Percentiles rank a stretch among this genome's conserved stretches.
phyloP scores from a whole-genome alignment of 1,140 invertebrate genomes.

The Nebria ingens region DNA sequence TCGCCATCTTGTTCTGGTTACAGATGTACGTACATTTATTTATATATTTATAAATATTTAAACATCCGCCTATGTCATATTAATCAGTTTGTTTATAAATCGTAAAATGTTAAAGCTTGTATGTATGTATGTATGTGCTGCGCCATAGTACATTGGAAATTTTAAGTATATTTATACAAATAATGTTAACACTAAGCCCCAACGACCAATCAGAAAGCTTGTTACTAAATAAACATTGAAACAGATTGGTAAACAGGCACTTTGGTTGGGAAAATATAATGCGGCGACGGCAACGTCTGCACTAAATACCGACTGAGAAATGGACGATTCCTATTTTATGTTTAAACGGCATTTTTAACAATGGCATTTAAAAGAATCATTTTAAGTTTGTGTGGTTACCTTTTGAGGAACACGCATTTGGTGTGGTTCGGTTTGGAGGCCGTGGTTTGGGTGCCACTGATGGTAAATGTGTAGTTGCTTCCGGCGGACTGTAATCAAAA shows the following conservation, averaged over 20 bases:
- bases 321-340: no score
- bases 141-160: not conserved
- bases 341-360: no score
- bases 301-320: no score
- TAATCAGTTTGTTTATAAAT: not conserved
- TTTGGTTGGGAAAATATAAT: no score
- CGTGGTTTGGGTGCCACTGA: conserved; percentile 16
- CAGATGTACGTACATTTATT: no score
- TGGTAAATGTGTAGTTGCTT: conserved; percentile 18
- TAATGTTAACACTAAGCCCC: not conserved
- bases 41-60: no score
- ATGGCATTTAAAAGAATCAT: no score
- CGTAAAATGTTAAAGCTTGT: not conserved
- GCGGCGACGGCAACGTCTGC: no score
- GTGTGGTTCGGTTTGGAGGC: conserved; percentile 23
- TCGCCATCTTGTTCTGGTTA: no score
- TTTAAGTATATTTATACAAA: not conserved
- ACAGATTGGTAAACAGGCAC: not conserved
- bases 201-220: not conserved
- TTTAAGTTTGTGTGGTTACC: conserved; percentile 20
- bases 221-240: not conserved
- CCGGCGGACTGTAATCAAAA: conserved; percentile 21
- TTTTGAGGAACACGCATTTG: conserved; percentile 23
- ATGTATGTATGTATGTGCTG: not conserved
- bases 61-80: not conserved